These are phyloP conservation scores for Corythucha ciliata DNA, from an alignment of 2,888 invertebrate species.

Conservation along the genomic window DNA sequence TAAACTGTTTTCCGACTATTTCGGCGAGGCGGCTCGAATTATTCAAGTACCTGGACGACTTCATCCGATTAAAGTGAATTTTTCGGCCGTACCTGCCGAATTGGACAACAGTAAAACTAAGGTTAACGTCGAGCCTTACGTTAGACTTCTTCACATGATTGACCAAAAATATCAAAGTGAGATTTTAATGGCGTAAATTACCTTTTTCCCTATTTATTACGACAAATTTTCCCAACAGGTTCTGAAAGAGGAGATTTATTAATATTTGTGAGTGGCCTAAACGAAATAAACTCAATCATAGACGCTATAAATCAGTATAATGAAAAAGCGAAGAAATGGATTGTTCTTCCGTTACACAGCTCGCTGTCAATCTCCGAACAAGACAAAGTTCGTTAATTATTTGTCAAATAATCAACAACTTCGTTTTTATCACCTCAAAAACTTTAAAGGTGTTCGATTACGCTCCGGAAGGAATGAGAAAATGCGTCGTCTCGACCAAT, in stretches of 20 bases:
- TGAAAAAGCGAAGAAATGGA: slow-evolving; percentile 72
- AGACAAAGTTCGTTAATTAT: slow-evolving; percentile 1
- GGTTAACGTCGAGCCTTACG: slow-evolving; percentile 87
- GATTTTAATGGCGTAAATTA: slow-evolving; percentile 33
- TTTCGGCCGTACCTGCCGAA: slow-evolving; percentile 59
- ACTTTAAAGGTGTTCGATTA: slow-evolving; percentile 95
- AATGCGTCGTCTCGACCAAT: slow-evolving; percentile 95
- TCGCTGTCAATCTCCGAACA: slow-evolving; percentile 72
- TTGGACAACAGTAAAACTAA: slow-evolving; percentile 49
- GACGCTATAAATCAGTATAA: slow-evolving; percentile 78
- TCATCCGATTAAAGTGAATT: slow-evolving; percentile 83
- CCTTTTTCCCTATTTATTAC: slow-evolving; percentile 22
- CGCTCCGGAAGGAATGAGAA: slow-evolving; percentile 85
- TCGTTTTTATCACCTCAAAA: slow-evolving; percentile 42
- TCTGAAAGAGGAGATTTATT: slow-evolving; percentile 87
- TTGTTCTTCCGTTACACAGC: slow-evolving; percentile 85
- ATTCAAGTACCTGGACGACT: slow-evolving; percentile 69
- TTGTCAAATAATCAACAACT: slow-evolving; percentile 44
- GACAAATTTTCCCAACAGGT: slow-evolving; percentile 42
- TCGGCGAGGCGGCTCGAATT: slow-evolving; percentile 68
- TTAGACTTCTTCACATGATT: slow-evolving; percentile 84
- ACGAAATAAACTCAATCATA: slow-evolving; percentile 79
- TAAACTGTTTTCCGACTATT: slow-evolving; percentile 83
- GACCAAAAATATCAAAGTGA: slow-evolving; percentile 76
- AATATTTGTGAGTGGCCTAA: slow-evolving; percentile 89